A percentile compares a stretch with the other conserved stretches of the same genome.
Conservation (phyloP, 2,888 invertebrate genomes). For the Microctonus brassicae region DNA sequence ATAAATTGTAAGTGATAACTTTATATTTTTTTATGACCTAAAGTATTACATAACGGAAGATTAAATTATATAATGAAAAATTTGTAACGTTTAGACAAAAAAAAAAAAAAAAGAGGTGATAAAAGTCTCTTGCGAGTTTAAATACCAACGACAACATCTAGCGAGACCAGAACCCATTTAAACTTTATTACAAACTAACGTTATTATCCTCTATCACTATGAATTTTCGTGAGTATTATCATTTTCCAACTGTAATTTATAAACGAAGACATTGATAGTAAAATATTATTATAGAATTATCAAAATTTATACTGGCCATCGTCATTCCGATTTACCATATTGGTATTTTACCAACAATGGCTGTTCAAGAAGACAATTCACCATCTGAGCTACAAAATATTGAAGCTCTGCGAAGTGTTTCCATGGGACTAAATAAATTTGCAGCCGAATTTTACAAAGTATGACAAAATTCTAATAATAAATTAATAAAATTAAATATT, state of each 20-base stretch:
- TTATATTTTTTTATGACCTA: neutral
- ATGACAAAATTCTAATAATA: neutral
- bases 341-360: neutral
- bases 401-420: slow-evolving; percentile 7
- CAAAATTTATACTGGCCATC: neutral
- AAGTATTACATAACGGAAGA: neutral
- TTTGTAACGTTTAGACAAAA: neutral
- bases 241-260: neutral
- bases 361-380: neutral
- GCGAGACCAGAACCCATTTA: neutral
- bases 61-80: neutral
- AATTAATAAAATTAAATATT: neutral
- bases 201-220: neutral
- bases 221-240: neutral
- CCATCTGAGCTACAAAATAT: neutral
- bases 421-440: slow-evolving; percentile 20
- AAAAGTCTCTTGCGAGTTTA: slow-evolving; percentile 70
- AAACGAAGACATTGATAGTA: neutral
- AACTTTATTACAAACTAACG: neutral
- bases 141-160: neutral
- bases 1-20: neutral
- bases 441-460: slow-evolving; percentile 27
- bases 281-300: neutral
- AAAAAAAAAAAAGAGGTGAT: neutral
- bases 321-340: neutral